A percentile compares a stretch with the other conserved stretches of the same genome.
These are phyloP conservation scores for Gavia stellata DNA, from an alignment of 2,113 vertebrate species.

Conservation along the genomic window DNA sequence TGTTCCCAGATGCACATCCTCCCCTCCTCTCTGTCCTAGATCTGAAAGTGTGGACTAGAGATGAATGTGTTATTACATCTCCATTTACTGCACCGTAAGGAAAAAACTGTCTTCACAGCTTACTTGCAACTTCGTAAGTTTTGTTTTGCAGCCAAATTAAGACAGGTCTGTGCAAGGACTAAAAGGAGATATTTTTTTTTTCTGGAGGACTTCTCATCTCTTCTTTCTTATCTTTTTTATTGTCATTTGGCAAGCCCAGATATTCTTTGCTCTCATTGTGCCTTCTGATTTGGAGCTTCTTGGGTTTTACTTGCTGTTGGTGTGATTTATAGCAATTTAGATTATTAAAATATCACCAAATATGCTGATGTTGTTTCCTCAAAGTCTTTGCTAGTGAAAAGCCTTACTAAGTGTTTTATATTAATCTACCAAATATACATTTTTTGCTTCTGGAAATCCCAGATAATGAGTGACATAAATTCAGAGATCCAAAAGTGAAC, in stretches of 20 bases:
- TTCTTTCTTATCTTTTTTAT: not conserved
- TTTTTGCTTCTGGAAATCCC: not conserved
- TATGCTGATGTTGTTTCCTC: not conserved
- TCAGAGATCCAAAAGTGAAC: not conserved
- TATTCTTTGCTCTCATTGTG: not conserved
- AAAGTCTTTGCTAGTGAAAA: not conserved
- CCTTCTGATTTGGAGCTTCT: not conserved
- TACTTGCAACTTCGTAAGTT: not conserved
- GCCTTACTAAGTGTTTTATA: not conserved
- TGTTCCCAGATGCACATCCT: not conserved
- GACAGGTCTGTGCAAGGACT: not conserved
- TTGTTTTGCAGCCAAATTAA: not conserved
- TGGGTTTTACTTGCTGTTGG: not conserved
- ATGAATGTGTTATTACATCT: not conserved
- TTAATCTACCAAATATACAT: not conserved
- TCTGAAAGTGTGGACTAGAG: not conserved
- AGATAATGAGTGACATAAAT: not conserved
- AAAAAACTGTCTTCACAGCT: not conserved
- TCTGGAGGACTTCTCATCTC: not conserved
- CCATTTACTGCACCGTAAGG: not conserved
- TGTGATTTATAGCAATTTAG: not conserved
- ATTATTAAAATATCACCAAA: not conserved
- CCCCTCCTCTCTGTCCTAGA: not conserved
- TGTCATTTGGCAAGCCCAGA: not conserved
- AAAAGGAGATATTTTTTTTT: not conserved